phyloP scores from a whole-genome alignment of 2,797 vertebrate species.

The Platalea minor region DNA sequence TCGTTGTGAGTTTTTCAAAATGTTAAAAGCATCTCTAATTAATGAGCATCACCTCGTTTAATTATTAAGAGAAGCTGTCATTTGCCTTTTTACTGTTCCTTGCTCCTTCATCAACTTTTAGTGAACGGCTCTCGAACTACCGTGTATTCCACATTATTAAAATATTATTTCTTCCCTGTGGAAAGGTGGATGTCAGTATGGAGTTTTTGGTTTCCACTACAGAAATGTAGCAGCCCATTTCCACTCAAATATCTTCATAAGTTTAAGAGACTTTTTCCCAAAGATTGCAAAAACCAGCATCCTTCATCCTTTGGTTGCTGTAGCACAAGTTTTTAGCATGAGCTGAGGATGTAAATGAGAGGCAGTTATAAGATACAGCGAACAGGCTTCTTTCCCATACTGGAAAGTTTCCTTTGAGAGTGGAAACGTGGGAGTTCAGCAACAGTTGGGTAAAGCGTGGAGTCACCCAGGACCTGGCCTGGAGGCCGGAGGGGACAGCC shows the following conservation, averaged over 20 bases:
- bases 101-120: not conserved
- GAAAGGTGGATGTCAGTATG: not conserved
- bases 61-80: not conserved
- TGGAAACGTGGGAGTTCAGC: not conserved
- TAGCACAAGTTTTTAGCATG: not conserved
- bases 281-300: not conserved
- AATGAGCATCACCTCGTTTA: not conserved
- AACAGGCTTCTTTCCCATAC: not conserved
- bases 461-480: not conserved
- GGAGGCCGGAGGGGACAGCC: not conserved
- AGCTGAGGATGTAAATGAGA: not conserved
- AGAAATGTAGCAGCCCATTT: not conserved
- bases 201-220: not conserved
- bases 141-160: not conserved
- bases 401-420: not conserved
- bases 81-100: not conserved
- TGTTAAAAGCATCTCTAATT: not conserved
- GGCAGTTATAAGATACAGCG: not conserved
- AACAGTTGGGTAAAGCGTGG: not conserved
- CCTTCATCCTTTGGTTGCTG: not conserved
- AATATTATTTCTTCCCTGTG: not conserved
- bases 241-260: not conserved
- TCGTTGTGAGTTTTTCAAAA: not conserved
- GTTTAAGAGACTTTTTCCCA: not conserved
- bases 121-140: not conserved